Percentiles rank a stretch among this genome's conserved stretches.
These are phyloP conservation scores for Montifringilla adamsi DNA, from an alignment of 2,113 vertebrate species.

Conservation along the genomic window DNA sequence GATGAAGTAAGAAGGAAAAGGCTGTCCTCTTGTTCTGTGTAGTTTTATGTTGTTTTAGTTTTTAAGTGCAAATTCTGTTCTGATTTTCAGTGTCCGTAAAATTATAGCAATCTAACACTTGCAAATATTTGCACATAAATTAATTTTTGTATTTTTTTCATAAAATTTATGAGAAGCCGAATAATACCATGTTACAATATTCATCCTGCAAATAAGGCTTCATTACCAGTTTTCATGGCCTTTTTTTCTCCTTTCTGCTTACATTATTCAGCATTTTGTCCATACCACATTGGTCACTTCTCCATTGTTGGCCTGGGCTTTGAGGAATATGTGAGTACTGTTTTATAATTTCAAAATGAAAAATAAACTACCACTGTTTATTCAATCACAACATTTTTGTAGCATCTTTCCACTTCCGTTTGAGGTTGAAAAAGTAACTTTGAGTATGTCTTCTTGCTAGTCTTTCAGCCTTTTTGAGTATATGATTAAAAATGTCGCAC, in stretches of 20 bases:
- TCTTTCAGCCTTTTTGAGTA: background rate
- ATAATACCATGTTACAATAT: background rate
- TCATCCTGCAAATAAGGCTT: background rate
- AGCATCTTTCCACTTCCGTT: background rate
- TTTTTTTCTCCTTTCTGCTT: slow-evolving; percentile 3
- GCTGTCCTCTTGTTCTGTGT: background rate
- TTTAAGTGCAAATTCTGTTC: background rate
- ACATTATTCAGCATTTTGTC: slow-evolving; percentile 86
- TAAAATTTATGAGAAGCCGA: background rate
- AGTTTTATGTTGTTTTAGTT: background rate
- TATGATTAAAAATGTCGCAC: background rate
- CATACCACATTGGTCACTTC: slow-evolving; percentile 96
- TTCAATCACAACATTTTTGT: background rate
- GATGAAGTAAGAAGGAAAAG: background rate
- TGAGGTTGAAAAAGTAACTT: background rate
- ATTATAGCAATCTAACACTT: background rate
- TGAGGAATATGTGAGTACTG: slow-evolving; percentile 90
- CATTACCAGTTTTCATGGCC: slow-evolving; percentile 7
- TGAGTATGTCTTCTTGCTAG: background rate
- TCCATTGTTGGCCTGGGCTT: slow-evolving; percentile 93
- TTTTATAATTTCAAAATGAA: background rate
- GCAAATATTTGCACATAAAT: background rate
- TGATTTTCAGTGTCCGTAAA: background rate
- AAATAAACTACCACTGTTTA: background rate
- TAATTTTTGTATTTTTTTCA: background rate